Evolutionary conservation across 2,797 vertebrate genomes (phyloP).

Genomic region (Cottoperca gobio): DNA sequence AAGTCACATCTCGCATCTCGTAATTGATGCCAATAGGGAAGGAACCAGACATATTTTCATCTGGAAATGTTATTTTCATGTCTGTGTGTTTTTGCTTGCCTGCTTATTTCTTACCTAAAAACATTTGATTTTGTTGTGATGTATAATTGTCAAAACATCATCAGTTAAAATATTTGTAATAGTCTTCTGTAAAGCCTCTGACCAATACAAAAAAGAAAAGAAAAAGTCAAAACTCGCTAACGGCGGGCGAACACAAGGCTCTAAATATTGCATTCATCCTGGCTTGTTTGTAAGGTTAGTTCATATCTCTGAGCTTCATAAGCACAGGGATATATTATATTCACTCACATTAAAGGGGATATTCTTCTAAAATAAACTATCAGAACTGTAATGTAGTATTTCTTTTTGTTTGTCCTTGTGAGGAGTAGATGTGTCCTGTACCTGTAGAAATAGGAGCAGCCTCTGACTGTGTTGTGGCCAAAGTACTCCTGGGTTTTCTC

Average conservation of each 20-base stretch:
- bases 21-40: too few relatives aligned
- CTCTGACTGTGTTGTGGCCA: slow-evolving; percentile 87
- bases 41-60: too few relatives aligned
- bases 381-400: slow-evolving; percentile 17
- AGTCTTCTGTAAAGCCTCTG: too few relatives aligned
- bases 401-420: background rate
- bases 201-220: too few relatives aligned
- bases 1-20: background rate
- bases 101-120: too few relatives aligned
- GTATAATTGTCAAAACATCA: too few relatives aligned
- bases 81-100: too few relatives aligned
- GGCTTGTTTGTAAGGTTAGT: slow-evolving; percentile 24
- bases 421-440: slow-evolving; percentile 49
- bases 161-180: too few relatives aligned
- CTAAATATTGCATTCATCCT: slow-evolving; percentile 36
- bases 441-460: slow-evolving; percentile 90
- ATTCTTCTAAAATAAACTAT: slow-evolving; percentile 19
- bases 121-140: too few relatives aligned
- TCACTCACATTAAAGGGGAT: slow-evolving; percentile 11
- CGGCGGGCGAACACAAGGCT: background rate
- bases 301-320: slow-evolving; percentile 28
- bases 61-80: too few relatives aligned
- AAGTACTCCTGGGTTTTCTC: slow-evolving; percentile 89
- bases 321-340: slow-evolving; percentile 4
- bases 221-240: slow-evolving; percentile 3